phyloP scores from a whole-genome alignment of 2,113 vertebrate species.

The rabbit (Oryctolagus cuniculus) region DNA sequence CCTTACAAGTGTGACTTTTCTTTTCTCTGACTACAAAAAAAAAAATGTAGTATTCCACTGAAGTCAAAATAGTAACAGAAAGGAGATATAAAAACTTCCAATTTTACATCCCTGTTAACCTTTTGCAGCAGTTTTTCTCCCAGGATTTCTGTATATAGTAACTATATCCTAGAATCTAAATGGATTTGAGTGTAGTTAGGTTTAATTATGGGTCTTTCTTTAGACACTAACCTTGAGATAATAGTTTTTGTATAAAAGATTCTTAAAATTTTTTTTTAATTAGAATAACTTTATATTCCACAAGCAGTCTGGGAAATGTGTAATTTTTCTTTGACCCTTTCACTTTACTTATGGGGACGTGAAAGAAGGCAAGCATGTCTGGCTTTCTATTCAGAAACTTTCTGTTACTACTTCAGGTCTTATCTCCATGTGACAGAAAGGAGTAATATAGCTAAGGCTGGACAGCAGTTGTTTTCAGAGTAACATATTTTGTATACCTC shows the following conservation, averaged over 20 bases:
- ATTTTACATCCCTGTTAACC: not conserved
- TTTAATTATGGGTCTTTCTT: conserved; percentile 24
- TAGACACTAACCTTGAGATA: not conserved
- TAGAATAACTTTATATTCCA: conserved; percentile 10
- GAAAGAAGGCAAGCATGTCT: not conserved
- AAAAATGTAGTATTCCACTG: not conserved
- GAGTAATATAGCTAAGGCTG: not conserved
- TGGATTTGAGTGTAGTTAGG: not conserved
- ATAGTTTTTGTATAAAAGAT: conserved; percentile 10
- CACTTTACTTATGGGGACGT: not conserved
- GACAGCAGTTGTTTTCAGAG: conserved; percentile 30
- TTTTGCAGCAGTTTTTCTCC: conserved; percentile 1
- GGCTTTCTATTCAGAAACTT: conserved; percentile 25
- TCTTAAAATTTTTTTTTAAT: not conserved
- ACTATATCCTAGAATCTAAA: conserved; percentile 13
- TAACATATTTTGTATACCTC: not conserved
- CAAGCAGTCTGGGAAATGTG: conserved; percentile 30
- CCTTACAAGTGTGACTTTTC: not conserved
- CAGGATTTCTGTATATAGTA: not conserved
- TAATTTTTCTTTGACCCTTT: conserved; percentile 13
- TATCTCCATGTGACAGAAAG: not conserved
- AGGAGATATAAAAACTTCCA: not conserved
- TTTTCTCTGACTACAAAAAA: conserved; percentile 46
- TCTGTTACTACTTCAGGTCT: not conserved
- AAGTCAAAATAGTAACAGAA: conserved; percentile 29